Percentiles rank a stretch among this genome's conserved stretches.
Conservation (phyloP, 1,140 invertebrate species). For the Nephotettix cincticeps region DNA sequence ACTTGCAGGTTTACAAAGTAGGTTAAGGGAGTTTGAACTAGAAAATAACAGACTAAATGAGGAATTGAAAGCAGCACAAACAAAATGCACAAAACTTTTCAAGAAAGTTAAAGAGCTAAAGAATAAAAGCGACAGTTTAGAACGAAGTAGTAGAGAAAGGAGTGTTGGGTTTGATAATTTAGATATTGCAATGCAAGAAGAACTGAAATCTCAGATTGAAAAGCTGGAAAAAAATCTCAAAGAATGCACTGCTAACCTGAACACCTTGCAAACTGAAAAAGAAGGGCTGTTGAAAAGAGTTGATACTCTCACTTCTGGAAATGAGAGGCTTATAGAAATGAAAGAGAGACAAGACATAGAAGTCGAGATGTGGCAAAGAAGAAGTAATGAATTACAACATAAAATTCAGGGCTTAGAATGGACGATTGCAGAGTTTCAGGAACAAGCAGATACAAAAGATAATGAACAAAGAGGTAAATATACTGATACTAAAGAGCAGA, state of each 20-base stretch:
- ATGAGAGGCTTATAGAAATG: constrained; percentile 71
- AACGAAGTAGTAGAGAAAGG: constrained; percentile 54
- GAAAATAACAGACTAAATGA: constrained; percentile 53
- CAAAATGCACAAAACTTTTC: constrained; percentile 66
- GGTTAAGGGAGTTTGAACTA: constrained; percentile 51
- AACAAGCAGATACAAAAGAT: constrained; percentile 41
- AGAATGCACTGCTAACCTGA: constrained; percentile 56
- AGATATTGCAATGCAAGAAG: constrained; percentile 72
- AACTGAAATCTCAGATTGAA: constrained; percentile 65
- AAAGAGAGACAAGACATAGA: constrained; percentile 77
- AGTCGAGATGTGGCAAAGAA: constrained; percentile 63
- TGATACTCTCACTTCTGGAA: constrained; percentile 72
- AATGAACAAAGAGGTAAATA: not conserved
- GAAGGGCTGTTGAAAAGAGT: constrained; percentile 65
- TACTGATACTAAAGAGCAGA: not conserved
- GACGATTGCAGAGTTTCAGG: constrained; percentile 52
- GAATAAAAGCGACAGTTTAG: constrained; percentile 58
- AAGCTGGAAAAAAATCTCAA: constrained; percentile 62
- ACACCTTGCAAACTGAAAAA: constrained; percentile 62
- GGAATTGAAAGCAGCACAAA: constrained; percentile 59
- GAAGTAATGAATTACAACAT: constrained; percentile 59
- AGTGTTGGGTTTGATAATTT: constrained; percentile 60
- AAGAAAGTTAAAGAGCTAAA: constrained; percentile 77
- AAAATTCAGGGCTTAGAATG: constrained; percentile 46
- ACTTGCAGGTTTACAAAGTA: constrained; percentile 50